phyloP scores from a whole-genome alignment of 1,140 invertebrate genomes.

The Neelides sp. region DNA sequence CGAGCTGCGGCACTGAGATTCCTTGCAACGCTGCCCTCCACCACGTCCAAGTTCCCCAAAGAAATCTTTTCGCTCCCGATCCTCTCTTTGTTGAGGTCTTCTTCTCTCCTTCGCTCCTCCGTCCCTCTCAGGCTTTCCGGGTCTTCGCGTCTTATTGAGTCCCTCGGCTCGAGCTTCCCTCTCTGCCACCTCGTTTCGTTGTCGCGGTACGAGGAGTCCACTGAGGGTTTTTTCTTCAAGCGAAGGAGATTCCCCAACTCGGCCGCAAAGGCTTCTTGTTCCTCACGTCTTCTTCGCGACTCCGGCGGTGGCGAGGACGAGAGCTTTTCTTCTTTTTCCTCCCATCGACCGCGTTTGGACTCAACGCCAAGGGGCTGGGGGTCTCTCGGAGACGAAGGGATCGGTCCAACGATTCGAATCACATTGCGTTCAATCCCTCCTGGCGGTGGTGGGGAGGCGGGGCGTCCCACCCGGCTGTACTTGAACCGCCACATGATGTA shows the following conservation, averaged over 20 bases:
- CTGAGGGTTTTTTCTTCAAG: neutral
- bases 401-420: neutral
- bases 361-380: neutral
- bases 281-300: too few relatives aligned
- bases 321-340: too few relatives aligned
- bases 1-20: constrained; percentile 19
- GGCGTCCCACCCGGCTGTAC: neutral
- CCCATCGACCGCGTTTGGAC: neutral
- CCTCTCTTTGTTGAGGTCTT: neutral
- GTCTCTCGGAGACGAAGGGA: neutral
- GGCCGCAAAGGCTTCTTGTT: constrained; percentile 1
- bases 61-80: constrained; percentile 13
- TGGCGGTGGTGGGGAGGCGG: constrained; percentile 12
- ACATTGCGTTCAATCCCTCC: constrained; percentile 23
- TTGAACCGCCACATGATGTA: constrained; percentile 18
- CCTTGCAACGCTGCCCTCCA: constrained; percentile 14
- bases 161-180: neutral
- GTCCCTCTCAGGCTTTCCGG: neutral
- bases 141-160: neutral
- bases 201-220: neutral
- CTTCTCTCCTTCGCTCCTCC: neutral
- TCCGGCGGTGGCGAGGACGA: too few relatives aligned
- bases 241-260: constrained; percentile 1
- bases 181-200: neutral
- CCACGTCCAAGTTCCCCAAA: constrained; percentile 25